A percentile compares a stretch with the other conserved stretches of the same genome.
Evolutionary conservation across 37 sponge, comb jelly and placozoan species (phyloP).

Genomic region (Ianthella basta): DNA sequence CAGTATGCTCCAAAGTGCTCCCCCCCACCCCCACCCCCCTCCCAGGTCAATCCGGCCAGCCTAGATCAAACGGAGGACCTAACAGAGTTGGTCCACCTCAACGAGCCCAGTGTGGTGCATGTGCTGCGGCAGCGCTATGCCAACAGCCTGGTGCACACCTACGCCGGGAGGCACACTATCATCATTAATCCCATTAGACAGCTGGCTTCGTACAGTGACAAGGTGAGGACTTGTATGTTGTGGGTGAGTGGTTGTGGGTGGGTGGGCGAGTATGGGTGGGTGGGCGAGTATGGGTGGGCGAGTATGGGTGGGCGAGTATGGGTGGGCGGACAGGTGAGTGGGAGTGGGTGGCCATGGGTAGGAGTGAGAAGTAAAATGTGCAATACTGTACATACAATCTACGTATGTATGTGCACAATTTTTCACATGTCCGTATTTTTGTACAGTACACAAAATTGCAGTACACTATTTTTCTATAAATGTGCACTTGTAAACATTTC

Average conservation of each 20-base stretch:
- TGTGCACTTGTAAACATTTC: too few species aligned
- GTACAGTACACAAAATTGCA: too few species aligned
- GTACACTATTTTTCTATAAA: too few species aligned
- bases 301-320: not conserved
- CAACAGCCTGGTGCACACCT: constrained; percentile 95
- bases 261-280: not conserved
- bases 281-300: not conserved
- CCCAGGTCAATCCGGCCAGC: constrained; percentile 83
- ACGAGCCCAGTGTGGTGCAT: constrained; percentile 94
- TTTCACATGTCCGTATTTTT: too few species aligned
- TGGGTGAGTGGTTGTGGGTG: not conserved
- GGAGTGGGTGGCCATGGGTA: not conserved
- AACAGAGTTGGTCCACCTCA: constrained; percentile 86
- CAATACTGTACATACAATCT: not conserved
- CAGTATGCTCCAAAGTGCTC: not conserved
- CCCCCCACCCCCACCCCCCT: not conserved
- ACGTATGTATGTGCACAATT: not conserved
- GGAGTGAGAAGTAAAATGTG: not conserved
- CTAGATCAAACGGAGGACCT: constrained; percentile 92
- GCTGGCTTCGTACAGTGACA: constrained; percentile 83
- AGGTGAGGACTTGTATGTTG: constrained; percentile 37
- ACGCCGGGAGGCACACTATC: constrained; percentile 92
- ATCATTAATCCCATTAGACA: constrained; percentile 92
- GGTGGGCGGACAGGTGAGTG: not conserved
- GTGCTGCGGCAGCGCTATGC: constrained; percentile 92